These are phyloP conservation scores for Cheirogaleus major DNA, from an alignment of 2,797 vertebrate species.

Conservation along the genomic window DNA sequence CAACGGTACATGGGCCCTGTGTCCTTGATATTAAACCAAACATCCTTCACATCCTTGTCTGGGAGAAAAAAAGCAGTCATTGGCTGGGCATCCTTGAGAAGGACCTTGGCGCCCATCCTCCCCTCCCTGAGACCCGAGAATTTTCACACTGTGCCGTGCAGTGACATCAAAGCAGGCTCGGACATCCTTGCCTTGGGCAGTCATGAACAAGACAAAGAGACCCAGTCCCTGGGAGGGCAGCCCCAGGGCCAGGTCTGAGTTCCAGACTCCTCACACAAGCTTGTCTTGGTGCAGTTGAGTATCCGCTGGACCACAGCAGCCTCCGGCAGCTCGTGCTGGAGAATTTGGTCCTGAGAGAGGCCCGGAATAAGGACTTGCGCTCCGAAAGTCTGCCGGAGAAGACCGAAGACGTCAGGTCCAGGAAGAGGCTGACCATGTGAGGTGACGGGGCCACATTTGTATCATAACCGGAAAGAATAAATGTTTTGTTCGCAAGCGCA, in stretches of 20 bases:
- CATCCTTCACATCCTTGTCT: neutral
- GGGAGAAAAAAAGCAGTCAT: neutral
- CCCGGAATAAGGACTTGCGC: fast-evolving
- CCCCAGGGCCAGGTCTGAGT: neutral
- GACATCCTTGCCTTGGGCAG: neutral
- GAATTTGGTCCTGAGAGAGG: fast-evolving
- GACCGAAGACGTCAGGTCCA: fast-evolving
- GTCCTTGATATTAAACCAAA: neutral
- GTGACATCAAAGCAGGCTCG: neutral
- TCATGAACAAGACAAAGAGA: neutral
- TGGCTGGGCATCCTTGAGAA: neutral
- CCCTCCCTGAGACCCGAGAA: neutral
- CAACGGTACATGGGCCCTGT: neutral
- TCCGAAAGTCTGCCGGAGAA: fast-evolving
- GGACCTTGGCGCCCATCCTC: neutral
- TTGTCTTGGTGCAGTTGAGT: constrained; percentile 61
- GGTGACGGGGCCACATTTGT: fast-evolving
- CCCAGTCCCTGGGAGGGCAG: neutral
- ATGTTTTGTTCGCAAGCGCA: neutral
- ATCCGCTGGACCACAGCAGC: constrained; percentile 53
- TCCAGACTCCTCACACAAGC: neutral
- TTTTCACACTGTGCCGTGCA: too few relatives aligned
- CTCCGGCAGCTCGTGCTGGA: constrained; percentile 69
- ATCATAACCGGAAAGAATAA: constrained; percentile 41
- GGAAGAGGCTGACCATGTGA: fast-evolving